These are phyloP conservation scores for Callimorpha dominula DNA, from an alignment of 2,888 invertebrate genomes.

Conservation along the genomic window DNA sequence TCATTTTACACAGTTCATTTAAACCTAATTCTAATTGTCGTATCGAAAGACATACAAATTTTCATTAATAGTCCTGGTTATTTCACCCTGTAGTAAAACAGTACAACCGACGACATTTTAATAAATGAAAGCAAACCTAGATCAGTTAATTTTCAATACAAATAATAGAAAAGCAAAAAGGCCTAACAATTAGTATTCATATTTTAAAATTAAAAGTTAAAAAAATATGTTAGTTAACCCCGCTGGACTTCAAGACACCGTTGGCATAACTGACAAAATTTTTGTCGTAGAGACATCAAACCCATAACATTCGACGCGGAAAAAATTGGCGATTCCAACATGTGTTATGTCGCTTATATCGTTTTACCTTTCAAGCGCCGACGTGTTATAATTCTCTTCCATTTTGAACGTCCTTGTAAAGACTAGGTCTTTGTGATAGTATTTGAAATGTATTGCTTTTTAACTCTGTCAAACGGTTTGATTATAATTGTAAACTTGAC, in stretches of 20 bases:
- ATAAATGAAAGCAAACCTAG: too few species aligned
- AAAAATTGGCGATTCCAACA: not conserved
- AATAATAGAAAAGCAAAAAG: too few species aligned
- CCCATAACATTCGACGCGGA: not conserved
- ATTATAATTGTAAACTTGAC: not conserved
- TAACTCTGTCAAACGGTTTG: not conserved
- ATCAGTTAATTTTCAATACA: too few species aligned
- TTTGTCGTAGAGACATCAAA: not conserved
- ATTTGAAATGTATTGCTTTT: not conserved
- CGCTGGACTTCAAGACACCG: not conserved
- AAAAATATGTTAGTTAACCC: not conserved
- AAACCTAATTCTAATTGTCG: too few species aligned
- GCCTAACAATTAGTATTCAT: too few species aligned
- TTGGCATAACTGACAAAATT: not conserved
- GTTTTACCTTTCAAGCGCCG: not conserved
- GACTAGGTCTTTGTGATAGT: too few species aligned
- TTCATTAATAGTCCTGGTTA: too few species aligned
- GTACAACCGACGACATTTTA: too few species aligned
- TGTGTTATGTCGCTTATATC: not conserved
- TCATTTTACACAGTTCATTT: too few species aligned
- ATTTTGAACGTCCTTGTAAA: not conserved
- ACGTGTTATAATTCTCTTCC: not conserved
- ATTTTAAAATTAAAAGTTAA: too few species aligned
- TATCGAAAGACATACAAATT: too few species aligned
- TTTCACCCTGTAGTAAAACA: too few species aligned